These are phyloP conservation scores for Eupithecia inturbata DNA, from an alignment of 2,888 invertebrate genomes.

Conservation along the genomic window DNA sequence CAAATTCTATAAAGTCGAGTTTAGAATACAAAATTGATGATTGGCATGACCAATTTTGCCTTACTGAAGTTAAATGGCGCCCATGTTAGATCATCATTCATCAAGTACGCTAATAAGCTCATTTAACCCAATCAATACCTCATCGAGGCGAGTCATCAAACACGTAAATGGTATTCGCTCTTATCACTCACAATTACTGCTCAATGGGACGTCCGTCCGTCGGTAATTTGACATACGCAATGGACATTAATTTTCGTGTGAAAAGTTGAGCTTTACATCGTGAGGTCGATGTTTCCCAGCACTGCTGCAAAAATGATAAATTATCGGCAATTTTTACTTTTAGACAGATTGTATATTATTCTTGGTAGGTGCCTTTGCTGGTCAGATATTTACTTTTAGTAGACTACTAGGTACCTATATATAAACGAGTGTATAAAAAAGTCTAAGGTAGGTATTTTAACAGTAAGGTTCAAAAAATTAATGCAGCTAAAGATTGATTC, in stretches of 20 bases:
- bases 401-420: too few species aligned
- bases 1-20: neutral
- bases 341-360: neutral
- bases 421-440: too few species aligned
- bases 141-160: constrained; percentile 8
- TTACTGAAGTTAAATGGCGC: neutral
- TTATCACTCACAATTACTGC: constrained; percentile 56
- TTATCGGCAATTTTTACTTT: neutral
- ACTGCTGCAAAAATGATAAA: constrained; percentile 8
- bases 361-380: too few species aligned
- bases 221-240: constrained; percentile 42
- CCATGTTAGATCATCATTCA: neutral
- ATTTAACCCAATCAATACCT: neutral
- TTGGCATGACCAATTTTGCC: neutral
- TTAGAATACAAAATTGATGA: neutral
- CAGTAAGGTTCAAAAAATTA: too few species aligned
- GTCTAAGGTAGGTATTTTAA: too few species aligned
- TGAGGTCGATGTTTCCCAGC: neutral
- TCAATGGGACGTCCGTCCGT: constrained; percentile 47
- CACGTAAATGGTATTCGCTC: constrained; percentile 35
- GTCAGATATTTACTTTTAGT: too few species aligned
- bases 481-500: too few species aligned
- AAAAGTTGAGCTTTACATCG: constrained; percentile 13
- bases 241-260: constrained; percentile 30
- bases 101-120: neutral